phyloP scores from a whole-genome alignment of 2,888 invertebrate species.

The Tachystola acroxantha region DNA sequence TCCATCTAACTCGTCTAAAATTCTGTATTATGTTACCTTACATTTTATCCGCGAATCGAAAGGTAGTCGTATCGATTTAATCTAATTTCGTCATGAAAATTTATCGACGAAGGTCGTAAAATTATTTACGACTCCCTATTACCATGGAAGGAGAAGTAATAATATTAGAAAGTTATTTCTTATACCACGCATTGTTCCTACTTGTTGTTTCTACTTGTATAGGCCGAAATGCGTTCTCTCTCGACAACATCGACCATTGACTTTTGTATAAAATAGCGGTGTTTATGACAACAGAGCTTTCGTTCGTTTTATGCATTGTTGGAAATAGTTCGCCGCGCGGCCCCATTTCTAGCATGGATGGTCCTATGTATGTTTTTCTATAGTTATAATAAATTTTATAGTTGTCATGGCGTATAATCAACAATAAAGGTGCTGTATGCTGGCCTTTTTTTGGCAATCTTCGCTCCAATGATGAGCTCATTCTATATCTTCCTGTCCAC shows the following conservation, averaged over 20 bases:
- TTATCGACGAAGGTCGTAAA: slow-evolving; percentile 44
- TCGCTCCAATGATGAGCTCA: no score
- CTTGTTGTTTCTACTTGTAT: slow-evolving; percentile 26
- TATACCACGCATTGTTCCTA: slow-evolving; percentile 45
- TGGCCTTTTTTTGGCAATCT: no score
- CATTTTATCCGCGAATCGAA: slow-evolving; percentile 1
- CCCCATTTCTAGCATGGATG: no score
- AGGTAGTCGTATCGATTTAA: slow-evolving; percentile 4
- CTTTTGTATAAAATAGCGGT: slow-evolving; percentile 35
- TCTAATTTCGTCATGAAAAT: slow-evolving; percentile 33
- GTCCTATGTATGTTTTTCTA: no score
- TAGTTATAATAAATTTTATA: no score
- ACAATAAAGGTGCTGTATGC: no score
- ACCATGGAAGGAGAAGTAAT: slow-evolving; percentile 50
- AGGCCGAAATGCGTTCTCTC: slow-evolving; percentile 30
- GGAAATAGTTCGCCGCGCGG: no score
- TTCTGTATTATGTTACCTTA: no score
- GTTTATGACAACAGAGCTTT: slow-evolving; percentile 31
- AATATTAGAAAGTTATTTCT: slow-evolving; percentile 45
- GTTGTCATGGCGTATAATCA: no score
- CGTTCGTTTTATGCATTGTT: no score
- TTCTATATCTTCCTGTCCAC: no score
- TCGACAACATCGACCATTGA: slow-evolving; percentile 31
- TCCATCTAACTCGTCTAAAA: no score
- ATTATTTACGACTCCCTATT: slow-evolving; percentile 46